Evolutionary conservation across 2,888 invertebrate species (phyloP).

Genomic region (Dicyrtoma fusca): DNA sequence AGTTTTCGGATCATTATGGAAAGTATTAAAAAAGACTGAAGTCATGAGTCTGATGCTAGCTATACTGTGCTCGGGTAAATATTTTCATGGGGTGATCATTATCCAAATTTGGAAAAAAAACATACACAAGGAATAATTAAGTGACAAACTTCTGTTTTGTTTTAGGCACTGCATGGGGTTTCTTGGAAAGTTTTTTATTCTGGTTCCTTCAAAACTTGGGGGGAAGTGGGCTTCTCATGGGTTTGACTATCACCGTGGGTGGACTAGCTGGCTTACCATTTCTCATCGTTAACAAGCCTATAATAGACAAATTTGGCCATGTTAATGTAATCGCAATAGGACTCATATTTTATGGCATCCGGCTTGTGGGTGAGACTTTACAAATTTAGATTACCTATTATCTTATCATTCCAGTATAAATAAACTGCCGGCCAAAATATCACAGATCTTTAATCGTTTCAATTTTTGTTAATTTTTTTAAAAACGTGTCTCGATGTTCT

Average conservation of each 20-base stretch:
- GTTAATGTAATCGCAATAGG: slow-evolving; percentile 77
- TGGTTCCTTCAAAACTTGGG: slow-evolving; percentile 78
- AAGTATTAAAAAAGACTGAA: slow-evolving; percentile 71
- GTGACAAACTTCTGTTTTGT: slow-evolving; percentile 2
- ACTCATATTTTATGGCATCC: slow-evolving; percentile 73
- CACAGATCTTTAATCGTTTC: too few relatives aligned
- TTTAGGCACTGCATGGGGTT: slow-evolving; percentile 77
- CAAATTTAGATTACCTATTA: slow-evolving; percentile 10
- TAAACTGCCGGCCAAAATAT: slow-evolving; percentile 4
- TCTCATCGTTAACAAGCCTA: slow-evolving; percentile 73
- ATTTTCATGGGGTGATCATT: too few relatives aligned
- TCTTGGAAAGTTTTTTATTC: slow-evolving; percentile 78
- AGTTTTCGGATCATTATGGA: slow-evolving; percentile 70
- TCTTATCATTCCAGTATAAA: background rate
- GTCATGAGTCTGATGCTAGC: slow-evolving; percentile 73
- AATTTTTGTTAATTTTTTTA: background rate
- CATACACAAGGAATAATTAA: background rate
- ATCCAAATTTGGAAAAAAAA: background rate
- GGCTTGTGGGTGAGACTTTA: slow-evolving; percentile 68
- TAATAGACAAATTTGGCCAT: slow-evolving; percentile 72
- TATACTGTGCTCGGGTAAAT: slow-evolving; percentile 72
- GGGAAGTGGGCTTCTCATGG: slow-evolving; percentile 75
- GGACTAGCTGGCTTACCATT: slow-evolving; percentile 75
- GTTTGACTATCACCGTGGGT: slow-evolving; percentile 78
- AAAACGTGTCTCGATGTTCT: background rate